These are phyloP conservation scores for Sphaerolaimus hirsutus DNA, from an alignment of 2,888 invertebrate species.

Conservation along the genomic window DNA sequence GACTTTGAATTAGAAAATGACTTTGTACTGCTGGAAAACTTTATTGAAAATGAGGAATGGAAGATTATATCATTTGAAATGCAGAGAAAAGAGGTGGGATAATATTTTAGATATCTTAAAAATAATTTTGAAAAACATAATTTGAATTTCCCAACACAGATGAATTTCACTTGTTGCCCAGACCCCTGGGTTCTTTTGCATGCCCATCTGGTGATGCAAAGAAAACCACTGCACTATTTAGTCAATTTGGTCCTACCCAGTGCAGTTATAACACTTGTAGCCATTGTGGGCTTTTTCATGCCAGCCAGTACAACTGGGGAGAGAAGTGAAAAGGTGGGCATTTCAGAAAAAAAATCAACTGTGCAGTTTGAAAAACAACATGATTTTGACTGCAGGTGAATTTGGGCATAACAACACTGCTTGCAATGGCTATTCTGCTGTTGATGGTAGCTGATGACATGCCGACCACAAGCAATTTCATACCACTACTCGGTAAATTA, in stretches of 20 bases:
- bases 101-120: not conserved
- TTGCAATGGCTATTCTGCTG: constrained; percentile 30
- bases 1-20: not conserved
- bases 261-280: constrained; percentile 28
- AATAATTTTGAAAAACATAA: too few relatives aligned
- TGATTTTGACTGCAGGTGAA: constrained; percentile 13
- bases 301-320: constrained; percentile 27
- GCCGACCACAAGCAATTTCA: constrained; percentile 32
- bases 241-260: constrained; percentile 28
- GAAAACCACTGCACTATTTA: constrained; percentile 3
- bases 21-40: constrained; percentile 6
- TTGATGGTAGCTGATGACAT: constrained; percentile 31
- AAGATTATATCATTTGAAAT: not conserved
- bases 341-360: not conserved
- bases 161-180: not conserved
- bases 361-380: not conserved
- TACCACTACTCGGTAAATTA: constrained; percentile 29
- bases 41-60: constrained; percentile 22
- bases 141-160: not conserved
- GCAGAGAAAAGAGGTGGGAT: not conserved
- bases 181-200: not conserved
- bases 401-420: constrained; percentile 18
- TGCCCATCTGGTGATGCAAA: constrained; percentile 2
- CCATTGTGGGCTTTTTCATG: constrained; percentile 29
- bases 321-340: constrained; percentile 22